phyloP scores from a whole-genome alignment of 37 sponge, comb jelly and placozoan genomes.

The Halisarca cf. caerulea region DNA sequence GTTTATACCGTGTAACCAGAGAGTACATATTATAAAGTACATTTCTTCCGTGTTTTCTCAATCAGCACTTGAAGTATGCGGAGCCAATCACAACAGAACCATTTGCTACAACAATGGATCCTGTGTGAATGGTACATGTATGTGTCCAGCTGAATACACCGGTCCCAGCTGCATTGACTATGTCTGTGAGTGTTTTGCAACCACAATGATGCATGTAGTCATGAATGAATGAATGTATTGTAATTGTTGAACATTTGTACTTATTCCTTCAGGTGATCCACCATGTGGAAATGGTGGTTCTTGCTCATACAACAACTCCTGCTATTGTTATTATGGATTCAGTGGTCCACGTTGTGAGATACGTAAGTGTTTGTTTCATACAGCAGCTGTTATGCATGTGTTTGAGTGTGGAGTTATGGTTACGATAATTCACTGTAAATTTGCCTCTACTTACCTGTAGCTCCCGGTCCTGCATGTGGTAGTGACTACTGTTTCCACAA shows the following conservation, averaged over 20 bases:
- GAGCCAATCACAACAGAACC: neutral
- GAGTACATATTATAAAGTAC: too few species aligned
- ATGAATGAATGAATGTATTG: too few species aligned
- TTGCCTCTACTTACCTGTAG: neutral
- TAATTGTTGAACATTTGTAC: too few species aligned
- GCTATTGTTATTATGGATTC: neutral
- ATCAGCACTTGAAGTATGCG: constrained; percentile 7
- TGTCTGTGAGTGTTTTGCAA: too few species aligned
- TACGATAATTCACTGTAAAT: too few species aligned
- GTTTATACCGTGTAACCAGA: too few species aligned
- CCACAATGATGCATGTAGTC: too few species aligned
- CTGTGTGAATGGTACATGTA: neutral
- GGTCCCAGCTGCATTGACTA: neutral
- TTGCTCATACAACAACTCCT: neutral
- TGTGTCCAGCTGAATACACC: neutral
- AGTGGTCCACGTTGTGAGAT: neutral
- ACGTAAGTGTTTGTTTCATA: neutral
- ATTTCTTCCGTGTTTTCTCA: too few species aligned
- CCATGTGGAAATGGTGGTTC: neutral
- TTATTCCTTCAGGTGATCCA: neutral
- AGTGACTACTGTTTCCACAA: constrained; percentile 3
- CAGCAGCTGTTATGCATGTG: too few species aligned
- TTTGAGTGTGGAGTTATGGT: too few species aligned
- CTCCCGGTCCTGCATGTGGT: constrained; percentile 9
- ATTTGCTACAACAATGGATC: constrained; percentile 15